A percentile compares a stretch with the other conserved stretches of the same genome.
Conservation (phyloP, 2,113 vertebrate genomes). For the Sterna hirundo region DNA sequence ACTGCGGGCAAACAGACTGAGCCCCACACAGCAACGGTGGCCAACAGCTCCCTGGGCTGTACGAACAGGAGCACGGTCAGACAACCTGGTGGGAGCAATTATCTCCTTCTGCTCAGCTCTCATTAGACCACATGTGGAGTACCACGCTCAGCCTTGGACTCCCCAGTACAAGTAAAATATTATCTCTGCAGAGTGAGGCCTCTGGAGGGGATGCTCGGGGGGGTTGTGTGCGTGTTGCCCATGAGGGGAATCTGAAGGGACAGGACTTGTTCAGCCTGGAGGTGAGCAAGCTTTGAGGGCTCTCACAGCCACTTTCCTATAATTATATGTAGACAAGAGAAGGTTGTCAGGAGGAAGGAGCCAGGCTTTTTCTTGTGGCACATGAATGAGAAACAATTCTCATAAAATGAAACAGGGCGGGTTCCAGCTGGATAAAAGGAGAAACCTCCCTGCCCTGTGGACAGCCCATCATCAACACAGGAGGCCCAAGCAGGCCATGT, state of each 20-base stretch:
- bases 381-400: neutral
- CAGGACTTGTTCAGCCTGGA: neutral
- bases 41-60: neutral
- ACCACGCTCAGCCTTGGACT: neutral
- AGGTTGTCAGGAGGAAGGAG: neutral
- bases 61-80: too few species aligned
- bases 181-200: neutral
- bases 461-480: neutral
- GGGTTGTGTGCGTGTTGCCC: fast-evolving
- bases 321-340: neutral
- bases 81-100: neutral
- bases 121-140: neutral
- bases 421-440: neutral
- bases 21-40: neutral
- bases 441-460: neutral
- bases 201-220: neutral
- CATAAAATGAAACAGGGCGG: neutral
- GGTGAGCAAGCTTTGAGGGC: neutral
- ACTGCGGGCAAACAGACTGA: neutral
- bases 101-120: neutral
- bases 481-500: neutral
- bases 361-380: neutral
- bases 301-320: neutral
- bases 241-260: neutral
- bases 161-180: neutral